Evolutionary conservation across 2,797 vertebrate genomes (phyloP).

Genomic region (Psittacula echo): DNA sequence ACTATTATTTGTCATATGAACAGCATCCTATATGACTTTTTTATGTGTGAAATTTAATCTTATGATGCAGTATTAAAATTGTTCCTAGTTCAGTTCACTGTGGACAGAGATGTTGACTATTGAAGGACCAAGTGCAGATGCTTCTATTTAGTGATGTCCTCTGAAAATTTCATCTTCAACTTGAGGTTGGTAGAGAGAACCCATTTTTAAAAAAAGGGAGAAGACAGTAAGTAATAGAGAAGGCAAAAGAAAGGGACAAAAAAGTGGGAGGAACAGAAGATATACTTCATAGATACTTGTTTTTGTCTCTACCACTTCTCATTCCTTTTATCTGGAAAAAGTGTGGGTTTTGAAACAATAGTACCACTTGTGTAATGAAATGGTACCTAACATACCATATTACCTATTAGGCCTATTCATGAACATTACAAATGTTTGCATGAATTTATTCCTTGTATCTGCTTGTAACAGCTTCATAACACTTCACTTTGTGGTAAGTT

Average conservation of each 20-base stretch:
- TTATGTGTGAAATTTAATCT: background rate
- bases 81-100: background rate
- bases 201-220: accelerated
- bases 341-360: background rate
- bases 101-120: background rate
- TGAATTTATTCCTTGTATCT: background rate
- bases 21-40: background rate
- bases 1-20: background rate
- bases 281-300: background rate
- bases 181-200: background rate
- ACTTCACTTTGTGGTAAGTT: background rate
- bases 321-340: background rate
- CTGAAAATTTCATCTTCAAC: background rate
- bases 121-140: background rate
- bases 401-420: background rate
- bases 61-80: background rate
- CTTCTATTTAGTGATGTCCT: background rate
- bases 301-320: background rate
- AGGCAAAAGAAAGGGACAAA: background rate
- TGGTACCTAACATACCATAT: background rate
- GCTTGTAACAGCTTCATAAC: background rate
- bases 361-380: background rate
- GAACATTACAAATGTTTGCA: background rate
- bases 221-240: background rate
- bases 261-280: background rate